Percentiles rank a stretch among this genome's conserved stretches.
Evolutionary conservation across 2,113 vertebrate genomes (phyloP).

Genomic region (Brevimyrus niger): DNA sequence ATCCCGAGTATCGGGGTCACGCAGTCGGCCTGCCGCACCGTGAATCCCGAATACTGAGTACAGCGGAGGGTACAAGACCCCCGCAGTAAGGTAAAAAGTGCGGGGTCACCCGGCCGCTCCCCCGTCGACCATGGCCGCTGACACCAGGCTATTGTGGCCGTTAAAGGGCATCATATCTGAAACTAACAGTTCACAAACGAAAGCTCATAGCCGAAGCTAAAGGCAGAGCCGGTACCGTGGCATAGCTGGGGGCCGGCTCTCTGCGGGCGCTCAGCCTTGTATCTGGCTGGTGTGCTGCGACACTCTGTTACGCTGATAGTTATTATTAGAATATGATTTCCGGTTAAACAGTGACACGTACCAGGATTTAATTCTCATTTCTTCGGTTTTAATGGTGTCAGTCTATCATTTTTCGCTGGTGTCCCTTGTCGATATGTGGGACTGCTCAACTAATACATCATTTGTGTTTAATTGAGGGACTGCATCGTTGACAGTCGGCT

Average conservation of each 20-base stretch:
- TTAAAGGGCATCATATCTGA: neutral
- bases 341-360: neutral
- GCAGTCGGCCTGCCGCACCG: conserved; percentile 31
- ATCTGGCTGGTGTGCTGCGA: neutral
- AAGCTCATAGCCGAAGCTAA: neutral
- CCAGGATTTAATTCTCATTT: neutral
- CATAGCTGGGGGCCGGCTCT: neutral
- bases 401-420: neutral
- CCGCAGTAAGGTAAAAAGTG: no score
- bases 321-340: neutral
- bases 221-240: neutral
- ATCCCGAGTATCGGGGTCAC: neutral
- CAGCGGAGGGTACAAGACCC: no score
- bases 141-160: neutral
- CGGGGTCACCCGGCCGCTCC: neutral
- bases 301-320: neutral
- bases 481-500: neutral
- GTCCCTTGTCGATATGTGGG: neutral
- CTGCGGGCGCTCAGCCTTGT: neutral
- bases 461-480: neutral
- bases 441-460: neutral
- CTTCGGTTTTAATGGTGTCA: neutral
- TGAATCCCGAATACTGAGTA: conserved; percentile 71
- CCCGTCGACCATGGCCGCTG: neutral
- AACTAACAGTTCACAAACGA: neutral